phyloP scores from a whole-genome alignment of 2,113 vertebrate genomes.

The Paracanthobrama guichenoti region DNA sequence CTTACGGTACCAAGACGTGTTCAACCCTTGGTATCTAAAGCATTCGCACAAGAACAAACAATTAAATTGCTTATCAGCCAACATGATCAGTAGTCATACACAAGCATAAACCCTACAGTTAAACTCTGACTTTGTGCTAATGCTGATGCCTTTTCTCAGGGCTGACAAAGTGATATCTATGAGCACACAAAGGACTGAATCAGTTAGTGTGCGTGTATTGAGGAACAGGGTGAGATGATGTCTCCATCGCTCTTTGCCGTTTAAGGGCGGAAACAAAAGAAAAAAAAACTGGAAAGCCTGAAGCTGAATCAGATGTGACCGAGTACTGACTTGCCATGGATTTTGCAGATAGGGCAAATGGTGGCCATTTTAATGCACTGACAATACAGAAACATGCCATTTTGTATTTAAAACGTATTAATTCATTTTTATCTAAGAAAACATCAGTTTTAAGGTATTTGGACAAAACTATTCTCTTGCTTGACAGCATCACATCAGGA shows the following conservation, averaged over 20 bases:
- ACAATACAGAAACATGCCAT: not conserved
- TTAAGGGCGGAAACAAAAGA: not conserved
- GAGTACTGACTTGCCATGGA: slow-evolving; percentile 23
- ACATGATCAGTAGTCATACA: not conserved
- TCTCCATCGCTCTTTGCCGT: slow-evolving; percentile 28
- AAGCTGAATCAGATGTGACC: slow-evolving; percentile 42
- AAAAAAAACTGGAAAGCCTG: not conserved
- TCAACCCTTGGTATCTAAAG: not conserved
- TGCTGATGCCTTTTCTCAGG: slow-evolving; percentile 3
- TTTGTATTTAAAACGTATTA: not conserved
- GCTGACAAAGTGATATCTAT: slow-evolving; percentile 22
- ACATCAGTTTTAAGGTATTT: not conserved
- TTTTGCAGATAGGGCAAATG: slow-evolving; percentile 2
- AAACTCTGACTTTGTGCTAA: slow-evolving; percentile 35
- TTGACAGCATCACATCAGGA: not conserved
- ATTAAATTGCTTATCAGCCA: not conserved
- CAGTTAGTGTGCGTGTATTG: not conserved
- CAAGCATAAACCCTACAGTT: slow-evolving; percentile 11
- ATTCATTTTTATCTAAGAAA: not conserved
- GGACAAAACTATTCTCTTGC: not conserved
- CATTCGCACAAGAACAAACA: not conserved
- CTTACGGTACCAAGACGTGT: not conserved
- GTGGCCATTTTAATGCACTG: slow-evolving; percentile 29
- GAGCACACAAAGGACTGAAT: slow-evolving; percentile 22
- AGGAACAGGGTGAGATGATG: slow-evolving; percentile 7